Percentiles rank a stretch among this genome's conserved stretches.
Evolutionary conservation across 2,113 vertebrate species (phyloP).

Genomic region (Bolborhynchus lineola): DNA sequence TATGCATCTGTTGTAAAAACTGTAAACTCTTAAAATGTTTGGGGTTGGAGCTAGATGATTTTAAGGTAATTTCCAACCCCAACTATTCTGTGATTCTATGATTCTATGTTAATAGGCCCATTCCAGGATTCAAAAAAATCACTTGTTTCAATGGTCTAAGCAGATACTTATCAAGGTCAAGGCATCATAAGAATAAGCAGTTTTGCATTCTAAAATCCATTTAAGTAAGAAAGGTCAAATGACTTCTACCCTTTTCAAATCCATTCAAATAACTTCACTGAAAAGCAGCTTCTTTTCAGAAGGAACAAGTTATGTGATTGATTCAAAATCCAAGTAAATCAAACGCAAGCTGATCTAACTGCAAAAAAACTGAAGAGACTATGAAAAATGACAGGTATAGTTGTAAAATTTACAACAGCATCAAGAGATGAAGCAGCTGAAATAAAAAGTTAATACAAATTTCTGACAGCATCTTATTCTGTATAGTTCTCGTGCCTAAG

Average conservation of each 20-base stretch:
- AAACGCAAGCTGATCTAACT: background rate
- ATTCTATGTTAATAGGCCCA: background rate
- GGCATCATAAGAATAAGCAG: background rate
- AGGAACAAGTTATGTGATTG: background rate
- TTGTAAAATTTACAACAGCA: background rate
- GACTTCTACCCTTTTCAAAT: background rate
- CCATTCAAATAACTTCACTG: background rate
- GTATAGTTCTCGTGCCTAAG: background rate
- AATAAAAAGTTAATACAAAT: background rate
- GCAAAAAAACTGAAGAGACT: background rate
- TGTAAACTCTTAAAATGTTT: background rate
- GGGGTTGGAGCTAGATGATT: background rate
- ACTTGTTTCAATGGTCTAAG: background rate
- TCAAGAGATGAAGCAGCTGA: background rate
- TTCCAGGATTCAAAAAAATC: background rate
- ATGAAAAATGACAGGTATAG: background rate
- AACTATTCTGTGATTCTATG: background rate
- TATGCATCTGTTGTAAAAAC: background rate
- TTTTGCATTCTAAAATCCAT: background rate
- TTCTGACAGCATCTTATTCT: background rate
- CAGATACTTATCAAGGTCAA: background rate
- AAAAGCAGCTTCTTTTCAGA: background rate
- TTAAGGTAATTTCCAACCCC: background rate
- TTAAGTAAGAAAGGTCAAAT: background rate
- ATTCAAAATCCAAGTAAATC: background rate